Base-by-base conservation (phyloP, 2,888 invertebrate species). In the Cerastoderma edule region DNA sequence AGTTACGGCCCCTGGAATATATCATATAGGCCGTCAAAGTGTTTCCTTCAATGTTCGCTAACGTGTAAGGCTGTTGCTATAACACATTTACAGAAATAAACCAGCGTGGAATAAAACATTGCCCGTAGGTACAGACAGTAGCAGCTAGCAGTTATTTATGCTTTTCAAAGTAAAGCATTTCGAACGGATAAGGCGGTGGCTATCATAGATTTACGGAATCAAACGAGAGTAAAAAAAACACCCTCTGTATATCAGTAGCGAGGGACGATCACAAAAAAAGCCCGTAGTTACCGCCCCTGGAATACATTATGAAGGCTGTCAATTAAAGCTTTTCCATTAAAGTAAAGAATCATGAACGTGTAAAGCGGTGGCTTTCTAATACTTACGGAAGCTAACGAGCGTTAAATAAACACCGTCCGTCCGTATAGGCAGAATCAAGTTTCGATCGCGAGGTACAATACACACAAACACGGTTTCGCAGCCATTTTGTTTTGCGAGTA, bases 1-100 rank as follows among this genome's bases (percentile, higher is more conserved):
- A 19, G 66, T 50, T 13, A 73, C 77, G 3, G 69, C 32, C 24
- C 77, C 77, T 77, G 65, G 5, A 48, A 60, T 19, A 46, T 1
- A 69, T 24, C 8, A 35, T 10, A 8, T n/a, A 5, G 10, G 13
- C 13, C 8, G 6, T 63, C 8, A 13, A 35, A 4, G 13, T 22
- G 8, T 39, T 39, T 39, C 16, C 16, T 39, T 8, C 8, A 16
- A 16, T 8, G 39, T 39, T 13, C 39, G 39, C 16, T 39, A 39
- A 39, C 39, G 16, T 39, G 39, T 39, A 10, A 10, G 8, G 8
- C 10, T 8, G 8, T 39, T 39, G 10, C 16, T 13, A 8, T 39
- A 39, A 8, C 16, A 16, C 39, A 8, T 39, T 8, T 39, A 8
- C 39, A 39, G 8, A 39, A 10, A 39, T 13, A 39, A 8, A 39